These are phyloP conservation scores for Campopleginae sp. DNA, from an alignment of 2,888 invertebrate genomes.

Conservation along the genomic window DNA sequence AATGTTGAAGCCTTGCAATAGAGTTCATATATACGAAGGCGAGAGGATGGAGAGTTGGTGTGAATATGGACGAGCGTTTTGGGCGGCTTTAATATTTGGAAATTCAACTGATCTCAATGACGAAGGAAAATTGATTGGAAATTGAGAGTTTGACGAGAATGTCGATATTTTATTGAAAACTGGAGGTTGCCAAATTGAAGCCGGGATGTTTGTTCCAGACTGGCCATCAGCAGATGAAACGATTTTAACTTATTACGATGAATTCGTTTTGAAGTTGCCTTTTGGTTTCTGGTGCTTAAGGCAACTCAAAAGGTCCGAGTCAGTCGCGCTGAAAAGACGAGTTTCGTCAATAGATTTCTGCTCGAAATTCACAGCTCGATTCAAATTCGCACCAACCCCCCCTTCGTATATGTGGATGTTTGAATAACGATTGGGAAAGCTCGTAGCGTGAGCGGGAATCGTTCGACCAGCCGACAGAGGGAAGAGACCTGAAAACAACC, in stretches of 20 bases:
- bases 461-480: constrained; percentile 24
- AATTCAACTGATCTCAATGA: background rate
- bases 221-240: background rate
- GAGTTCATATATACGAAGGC: constrained; percentile 15
- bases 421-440: constrained; percentile 55
- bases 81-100: background rate
- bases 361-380: background rate
- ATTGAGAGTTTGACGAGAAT: background rate
- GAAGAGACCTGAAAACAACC: constrained; percentile 20
- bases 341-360: background rate
- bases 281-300: background rate
- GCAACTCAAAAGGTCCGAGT: background rate
- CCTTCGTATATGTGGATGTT: constrained; percentile 33
- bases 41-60: constrained; percentile 6
- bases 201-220: background rate
- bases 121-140: background rate
- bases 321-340: background rate
- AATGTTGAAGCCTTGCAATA: constrained; percentile 55
- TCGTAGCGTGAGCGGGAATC: constrained; percentile 61
- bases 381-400: background rate
- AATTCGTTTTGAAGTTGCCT: background rate
- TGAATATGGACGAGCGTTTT: constrained; percentile 28
- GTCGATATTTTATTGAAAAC: background rate
- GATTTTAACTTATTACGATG: background rate
- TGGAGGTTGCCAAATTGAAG: background rate